Evolutionary conservation across 1,140 invertebrate genomes (phyloP).

Genomic region (Drosophila yakuba): DNA sequence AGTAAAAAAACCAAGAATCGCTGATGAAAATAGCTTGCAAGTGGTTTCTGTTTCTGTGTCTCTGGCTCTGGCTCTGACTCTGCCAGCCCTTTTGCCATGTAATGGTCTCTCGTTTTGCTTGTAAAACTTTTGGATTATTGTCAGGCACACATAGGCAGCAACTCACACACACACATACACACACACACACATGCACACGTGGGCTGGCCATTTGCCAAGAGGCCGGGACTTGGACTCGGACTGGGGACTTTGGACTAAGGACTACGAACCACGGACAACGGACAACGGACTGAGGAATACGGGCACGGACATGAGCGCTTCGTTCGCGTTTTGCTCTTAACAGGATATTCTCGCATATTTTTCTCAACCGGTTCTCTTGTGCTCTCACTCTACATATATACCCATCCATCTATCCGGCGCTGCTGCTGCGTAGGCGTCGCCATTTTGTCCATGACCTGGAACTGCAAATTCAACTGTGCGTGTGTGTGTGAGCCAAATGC

Average conservation of each 20-base stretch:
- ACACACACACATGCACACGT: slow-evolving; percentile 7
- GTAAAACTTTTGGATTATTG: slow-evolving; percentile 83
- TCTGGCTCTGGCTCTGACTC: slow-evolving; percentile 40
- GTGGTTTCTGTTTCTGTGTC: slow-evolving; percentile 76
- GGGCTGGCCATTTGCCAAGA: slow-evolving; percentile 68
- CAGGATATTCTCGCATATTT: slow-evolving; percentile 78
- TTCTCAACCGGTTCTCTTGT: slow-evolving; percentile 45
- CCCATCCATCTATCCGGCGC: slow-evolving; percentile 33
- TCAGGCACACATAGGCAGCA: slow-evolving; percentile 57
- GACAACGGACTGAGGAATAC: slow-evolving; percentile 5
- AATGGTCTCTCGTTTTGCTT: slow-evolving; percentile 81
- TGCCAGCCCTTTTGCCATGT: slow-evolving; percentile 60
- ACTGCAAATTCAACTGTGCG: slow-evolving; percentile 45
- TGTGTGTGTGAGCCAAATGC: slow-evolving; percentile 23
- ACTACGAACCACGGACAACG: not conserved
- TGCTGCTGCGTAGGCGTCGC: slow-evolving; percentile 73
- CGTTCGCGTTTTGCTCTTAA: slow-evolving; percentile 71
- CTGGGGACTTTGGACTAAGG: slow-evolving; percentile 16
- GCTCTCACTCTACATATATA: slow-evolving; percentile 23
- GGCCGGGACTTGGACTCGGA: slow-evolving; percentile 59
- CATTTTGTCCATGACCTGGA: slow-evolving; percentile 67
- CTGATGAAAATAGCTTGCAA: slow-evolving; percentile 81
- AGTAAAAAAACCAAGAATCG: slow-evolving; percentile 41
- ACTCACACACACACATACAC: slow-evolving; percentile 13
- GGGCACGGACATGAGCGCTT: slow-evolving; percentile 41